Evolutionary conservation across 2,113 vertebrate genomes (phyloP).

Genomic region (Myiozetetes cayanensis): DNA sequence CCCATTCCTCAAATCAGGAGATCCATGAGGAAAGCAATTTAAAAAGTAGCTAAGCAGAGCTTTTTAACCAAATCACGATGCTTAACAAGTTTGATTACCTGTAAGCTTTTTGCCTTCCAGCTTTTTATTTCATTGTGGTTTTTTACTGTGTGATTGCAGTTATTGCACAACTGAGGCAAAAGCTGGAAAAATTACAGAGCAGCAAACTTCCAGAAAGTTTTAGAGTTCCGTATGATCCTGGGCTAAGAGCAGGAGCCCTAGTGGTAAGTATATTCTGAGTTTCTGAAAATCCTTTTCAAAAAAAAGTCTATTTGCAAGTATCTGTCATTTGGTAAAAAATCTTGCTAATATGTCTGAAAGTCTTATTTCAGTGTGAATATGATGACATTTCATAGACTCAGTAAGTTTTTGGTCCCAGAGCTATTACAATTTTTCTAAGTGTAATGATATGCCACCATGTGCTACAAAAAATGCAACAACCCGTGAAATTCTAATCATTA

Average conservation of each 20-base stretch:
- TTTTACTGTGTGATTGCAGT: slow-evolving; percentile 76
- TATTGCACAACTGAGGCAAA: slow-evolving; percentile 90
- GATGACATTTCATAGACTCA: neutral
- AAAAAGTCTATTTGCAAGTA: neutral
- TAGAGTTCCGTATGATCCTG: slow-evolving; percentile 93
- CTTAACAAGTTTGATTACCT: neutral
- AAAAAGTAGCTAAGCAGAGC: neutral
- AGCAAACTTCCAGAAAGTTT: slow-evolving; percentile 89
- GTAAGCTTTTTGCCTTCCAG: neutral
- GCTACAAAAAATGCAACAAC: neutral
- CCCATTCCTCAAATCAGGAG: neutral
- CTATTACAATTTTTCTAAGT: neutral
- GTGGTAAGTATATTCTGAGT: slow-evolving; percentile 76
- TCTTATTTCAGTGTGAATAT: neutral
- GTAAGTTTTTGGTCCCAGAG: neutral
- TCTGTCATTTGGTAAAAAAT: neutral
- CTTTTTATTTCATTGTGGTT: neutral
- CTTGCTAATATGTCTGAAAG: neutral
- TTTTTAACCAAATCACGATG: neutral
- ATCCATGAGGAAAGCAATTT: neutral
- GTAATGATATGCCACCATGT: neutral
- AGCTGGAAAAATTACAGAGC: slow-evolving; percentile 88
- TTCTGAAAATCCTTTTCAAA: slow-evolving; percentile 39
- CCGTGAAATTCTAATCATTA: neutral
- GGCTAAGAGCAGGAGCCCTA: slow-evolving; percentile 89